These are phyloP conservation scores for Spinibarbus caldwelli DNA, from an alignment of 2,797 vertebrate species.

Conservation along the genomic window DNA sequence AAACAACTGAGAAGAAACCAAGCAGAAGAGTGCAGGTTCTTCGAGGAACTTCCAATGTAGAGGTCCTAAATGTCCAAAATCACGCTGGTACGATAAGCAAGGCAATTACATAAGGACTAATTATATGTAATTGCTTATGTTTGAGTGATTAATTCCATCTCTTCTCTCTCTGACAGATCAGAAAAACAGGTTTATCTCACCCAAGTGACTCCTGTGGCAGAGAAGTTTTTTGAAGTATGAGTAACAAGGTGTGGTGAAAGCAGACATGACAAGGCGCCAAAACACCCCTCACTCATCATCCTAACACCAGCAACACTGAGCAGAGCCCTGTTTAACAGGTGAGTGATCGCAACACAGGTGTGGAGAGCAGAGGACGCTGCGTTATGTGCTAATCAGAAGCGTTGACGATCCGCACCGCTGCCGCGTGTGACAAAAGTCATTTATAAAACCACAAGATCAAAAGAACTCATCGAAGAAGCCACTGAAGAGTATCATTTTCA, in stretches of 20 bases:
- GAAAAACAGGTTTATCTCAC: neutral
- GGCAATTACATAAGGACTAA: neutral
- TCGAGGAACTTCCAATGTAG: neutral
- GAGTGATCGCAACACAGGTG: constrained; percentile 22
- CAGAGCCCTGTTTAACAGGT: constrained; percentile 22
- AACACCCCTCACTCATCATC: constrained; percentile 29
- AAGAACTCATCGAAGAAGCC: neutral
- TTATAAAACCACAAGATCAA: neutral
- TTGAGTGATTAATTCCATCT: neutral
- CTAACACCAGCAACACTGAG: constrained; percentile 6
- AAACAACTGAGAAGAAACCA: neutral
- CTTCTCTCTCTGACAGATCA: neutral
- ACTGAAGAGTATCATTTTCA: neutral
- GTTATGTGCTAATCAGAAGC: constrained; percentile 22
- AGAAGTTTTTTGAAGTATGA: constrained; percentile 1
- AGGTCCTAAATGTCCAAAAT: neutral
- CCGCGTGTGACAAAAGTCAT: neutral
- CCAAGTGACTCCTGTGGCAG: neutral
- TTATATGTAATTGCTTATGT: neutral
- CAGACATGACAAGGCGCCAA: constrained; percentile 44
- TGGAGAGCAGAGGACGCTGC: constrained; percentile 9
- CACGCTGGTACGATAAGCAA: neutral
- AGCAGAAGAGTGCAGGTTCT: neutral
- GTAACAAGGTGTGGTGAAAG: constrained; percentile 38
- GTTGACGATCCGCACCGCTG: neutral